Evolutionary conservation across 2,113 vertebrate genomes (phyloP).

Genomic region (Arenaria interpres): DNA sequence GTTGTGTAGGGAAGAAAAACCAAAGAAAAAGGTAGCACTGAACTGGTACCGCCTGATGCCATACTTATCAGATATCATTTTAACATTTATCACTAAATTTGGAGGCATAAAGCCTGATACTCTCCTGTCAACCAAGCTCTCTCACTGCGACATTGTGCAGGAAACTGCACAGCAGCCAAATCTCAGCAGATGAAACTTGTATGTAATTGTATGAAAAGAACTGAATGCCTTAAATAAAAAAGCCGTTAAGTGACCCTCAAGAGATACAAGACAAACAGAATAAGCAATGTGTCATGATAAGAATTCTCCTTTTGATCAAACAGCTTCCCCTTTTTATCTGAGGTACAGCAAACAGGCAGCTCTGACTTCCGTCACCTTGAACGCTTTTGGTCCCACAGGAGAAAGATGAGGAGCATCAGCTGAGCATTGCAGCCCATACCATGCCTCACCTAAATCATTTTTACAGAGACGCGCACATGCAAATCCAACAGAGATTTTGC

Average conservation of each 20-base stretch:
- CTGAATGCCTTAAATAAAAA: neutral
- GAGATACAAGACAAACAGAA: neutral
- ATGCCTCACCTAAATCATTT: neutral
- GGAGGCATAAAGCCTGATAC: neutral
- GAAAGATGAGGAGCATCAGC: neutral
- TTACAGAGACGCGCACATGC: neutral
- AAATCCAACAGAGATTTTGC: neutral
- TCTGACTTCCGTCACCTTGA: neutral
- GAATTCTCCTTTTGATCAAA: neutral
- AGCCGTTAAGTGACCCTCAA: neutral
- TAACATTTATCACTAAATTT: neutral
- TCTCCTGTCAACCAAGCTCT: neutral
- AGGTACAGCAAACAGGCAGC: neutral
- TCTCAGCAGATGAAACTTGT: neutral
- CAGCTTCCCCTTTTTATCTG: neutral
- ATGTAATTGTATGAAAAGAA: rapidly evolving
- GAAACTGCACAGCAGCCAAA: neutral
- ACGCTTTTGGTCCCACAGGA: neutral
- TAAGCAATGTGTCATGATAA: neutral
- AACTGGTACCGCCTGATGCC: neutral
- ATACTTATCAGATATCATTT: neutral
- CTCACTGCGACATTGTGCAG: neutral
- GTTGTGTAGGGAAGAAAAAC: neutral
- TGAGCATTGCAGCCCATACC: neutral
- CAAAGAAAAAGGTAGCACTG: neutral